phyloP scores from a whole-genome alignment of 2,888 invertebrate genomes.

The Imbricaverruca yamaguchii region DNA sequence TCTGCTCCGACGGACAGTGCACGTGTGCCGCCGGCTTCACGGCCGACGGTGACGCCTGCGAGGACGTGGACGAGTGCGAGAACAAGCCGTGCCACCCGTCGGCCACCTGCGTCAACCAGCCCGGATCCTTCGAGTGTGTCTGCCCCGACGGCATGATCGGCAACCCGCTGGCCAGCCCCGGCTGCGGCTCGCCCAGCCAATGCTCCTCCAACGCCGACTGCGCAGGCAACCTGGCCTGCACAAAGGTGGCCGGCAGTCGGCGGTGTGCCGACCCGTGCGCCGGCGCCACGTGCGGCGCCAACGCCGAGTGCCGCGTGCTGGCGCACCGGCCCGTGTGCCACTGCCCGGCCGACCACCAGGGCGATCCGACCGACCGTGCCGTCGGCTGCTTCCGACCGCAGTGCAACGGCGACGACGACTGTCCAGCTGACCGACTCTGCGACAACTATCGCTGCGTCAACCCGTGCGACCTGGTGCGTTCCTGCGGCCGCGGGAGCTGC shows the following conservation, averaged over 20 bases:
- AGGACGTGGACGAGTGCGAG: conserved; percentile 72
- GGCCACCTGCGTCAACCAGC: conserved; percentile 68
- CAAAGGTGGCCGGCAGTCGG: conserved; percentile 33
- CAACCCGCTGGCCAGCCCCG: conserved; percentile 48
- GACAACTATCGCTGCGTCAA: conserved; percentile 57
- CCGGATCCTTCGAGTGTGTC: conserved; percentile 69
- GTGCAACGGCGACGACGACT: conserved; percentile 68
- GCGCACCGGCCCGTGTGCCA: conserved; percentile 64
- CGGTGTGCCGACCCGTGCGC: conserved; percentile 74
- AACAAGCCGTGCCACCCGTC: conserved; percentile 59
- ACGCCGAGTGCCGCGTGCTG: conserved; percentile 64
- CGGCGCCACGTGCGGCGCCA: conserved; percentile 60
- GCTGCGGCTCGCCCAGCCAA: conserved; percentile 67
- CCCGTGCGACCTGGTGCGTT: conserved; percentile 62
- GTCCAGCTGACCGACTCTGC: conserved; percentile 65
- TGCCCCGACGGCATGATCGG: conserved; percentile 75
- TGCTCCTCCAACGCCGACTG: conserved; percentile 68
- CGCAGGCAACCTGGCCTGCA: conserved; percentile 62
- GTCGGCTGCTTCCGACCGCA: conserved; percentile 85
- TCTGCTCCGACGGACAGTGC: conserved; percentile 66
- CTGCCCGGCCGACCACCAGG: conserved; percentile 72
- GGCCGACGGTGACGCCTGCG: conserved; percentile 62
- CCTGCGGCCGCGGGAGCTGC: conserved; percentile 75
- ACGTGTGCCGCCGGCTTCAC: conserved; percentile 50
- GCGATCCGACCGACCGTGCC: conserved; percentile 63